Evolutionary conservation across 2,113 vertebrate genomes (phyloP).

Genomic region (Vidua chalybeata): DNA sequence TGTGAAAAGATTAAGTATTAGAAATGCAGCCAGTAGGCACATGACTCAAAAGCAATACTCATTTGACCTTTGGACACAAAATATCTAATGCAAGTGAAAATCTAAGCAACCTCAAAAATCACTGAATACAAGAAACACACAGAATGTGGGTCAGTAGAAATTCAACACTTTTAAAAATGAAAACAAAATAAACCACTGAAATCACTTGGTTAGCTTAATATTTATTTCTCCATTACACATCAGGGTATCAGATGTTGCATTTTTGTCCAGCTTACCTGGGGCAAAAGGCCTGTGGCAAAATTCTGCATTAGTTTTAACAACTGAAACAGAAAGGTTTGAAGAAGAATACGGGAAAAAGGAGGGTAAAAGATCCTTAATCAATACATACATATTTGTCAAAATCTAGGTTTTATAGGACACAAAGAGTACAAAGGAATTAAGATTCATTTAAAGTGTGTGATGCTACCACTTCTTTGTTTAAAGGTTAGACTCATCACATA

Average conservation of each 20-base stretch:
- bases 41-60: conserved; percentile 58
- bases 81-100: conserved; percentile 55
- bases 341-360: background rate
- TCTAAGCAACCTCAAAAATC: conserved; percentile 29
- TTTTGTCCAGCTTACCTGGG: background rate
- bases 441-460: conserved; percentile 44
- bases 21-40: conserved; percentile 32
- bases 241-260: background rate
- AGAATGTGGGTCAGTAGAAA: conserved; percentile 7
- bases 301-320: background rate
- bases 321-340: background rate
- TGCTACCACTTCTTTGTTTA: background rate
- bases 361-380: background rate
- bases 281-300: conserved; percentile 1
- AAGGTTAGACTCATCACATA: background rate
- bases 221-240: conserved; percentile 33
- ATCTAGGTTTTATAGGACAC: background rate
- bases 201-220: conserved; percentile 11
- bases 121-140: conserved; percentile 27
- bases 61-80: conserved; percentile 61
- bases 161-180: conserved; percentile 32
- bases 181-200: conserved; percentile 23
- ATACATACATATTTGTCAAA: background rate
- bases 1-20: conserved; percentile 65
- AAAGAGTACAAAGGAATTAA: background rate